phyloP scores from a whole-genome alignment of 1,140 invertebrate genomes.

The Musca vetustissima region DNA sequence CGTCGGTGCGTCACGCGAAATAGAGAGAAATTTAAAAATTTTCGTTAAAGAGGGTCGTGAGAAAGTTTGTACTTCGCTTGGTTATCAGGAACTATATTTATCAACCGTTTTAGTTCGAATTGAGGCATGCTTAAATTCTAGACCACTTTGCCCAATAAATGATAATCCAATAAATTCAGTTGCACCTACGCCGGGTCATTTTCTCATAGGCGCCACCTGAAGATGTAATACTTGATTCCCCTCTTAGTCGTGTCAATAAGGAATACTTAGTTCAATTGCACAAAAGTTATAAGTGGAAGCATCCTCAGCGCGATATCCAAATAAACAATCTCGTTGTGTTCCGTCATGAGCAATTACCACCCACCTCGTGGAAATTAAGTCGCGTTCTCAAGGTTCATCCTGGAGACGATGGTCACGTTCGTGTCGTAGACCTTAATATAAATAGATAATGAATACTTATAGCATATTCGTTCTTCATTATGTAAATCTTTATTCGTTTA shows the following conservation, averaged over 20 bases:
- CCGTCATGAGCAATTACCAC: neutral
- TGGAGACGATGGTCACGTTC: neutral
- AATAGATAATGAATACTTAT: too few species aligned
- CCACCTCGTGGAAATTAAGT: neutral
- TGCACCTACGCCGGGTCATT: neutral
- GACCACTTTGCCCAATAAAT: neutral
- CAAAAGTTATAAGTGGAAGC: neutral
- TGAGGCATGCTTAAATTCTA: neutral
- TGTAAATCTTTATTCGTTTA: too few species aligned
- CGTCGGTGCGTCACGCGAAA: too few species aligned
- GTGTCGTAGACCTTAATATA: too few species aligned
- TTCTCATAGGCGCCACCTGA: neutral
- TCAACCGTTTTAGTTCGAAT: neutral
- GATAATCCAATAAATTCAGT: neutral
- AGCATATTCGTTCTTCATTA: too few species aligned
- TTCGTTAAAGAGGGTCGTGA: neutral
- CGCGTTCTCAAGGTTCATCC: neutral
- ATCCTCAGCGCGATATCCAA: neutral
- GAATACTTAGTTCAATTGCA: too few species aligned
- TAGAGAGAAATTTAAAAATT: neutral
- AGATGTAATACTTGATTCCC: neutral
- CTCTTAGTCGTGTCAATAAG: too few species aligned
- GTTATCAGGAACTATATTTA: neutral
- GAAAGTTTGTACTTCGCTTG: neutral
- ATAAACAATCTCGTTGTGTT: neutral